Conservation (phyloP, 1,140 invertebrate species). For the Heliconius eleuchia region DNA sequence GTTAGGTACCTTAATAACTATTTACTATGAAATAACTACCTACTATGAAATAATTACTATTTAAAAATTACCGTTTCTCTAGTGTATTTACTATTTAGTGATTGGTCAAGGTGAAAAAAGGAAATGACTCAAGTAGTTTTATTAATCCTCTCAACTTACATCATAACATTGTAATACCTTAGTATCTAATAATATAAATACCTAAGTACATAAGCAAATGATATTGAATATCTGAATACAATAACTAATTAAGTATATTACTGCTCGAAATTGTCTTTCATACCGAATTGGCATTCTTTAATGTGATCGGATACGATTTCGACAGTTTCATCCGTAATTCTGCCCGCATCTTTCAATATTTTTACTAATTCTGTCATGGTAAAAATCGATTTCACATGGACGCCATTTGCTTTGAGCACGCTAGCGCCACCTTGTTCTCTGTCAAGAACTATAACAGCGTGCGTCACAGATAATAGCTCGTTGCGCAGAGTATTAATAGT, state of each 20-base stretch:
- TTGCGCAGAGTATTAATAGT: slow-evolving; percentile 88
- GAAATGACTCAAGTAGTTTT: neutral
- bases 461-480: slow-evolving; percentile 87
- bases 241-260: neutral
- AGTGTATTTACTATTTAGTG: too few relatives aligned
- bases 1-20: too few relatives aligned
- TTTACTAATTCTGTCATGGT: slow-evolving; percentile 86
- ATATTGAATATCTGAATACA: neutral
- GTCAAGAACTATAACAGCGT: slow-evolving; percentile 94
- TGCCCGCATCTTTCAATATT: slow-evolving; percentile 84
- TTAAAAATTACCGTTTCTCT: too few relatives aligned
- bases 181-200: slow-evolving; percentile 9
- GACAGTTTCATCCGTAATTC: slow-evolving; percentile 83
- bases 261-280: slow-evolving; percentile 42
- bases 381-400: slow-evolving; percentile 87
- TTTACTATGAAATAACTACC: too few relatives aligned
- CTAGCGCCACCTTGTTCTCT: slow-evolving; percentile 93
- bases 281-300: slow-evolving; percentile 68
- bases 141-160: slow-evolving; percentile 10
- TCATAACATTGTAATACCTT: slow-evolving; percentile 1
- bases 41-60: too few relatives aligned
- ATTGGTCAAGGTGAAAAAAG: neutral
- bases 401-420: slow-evolving; percentile 87
- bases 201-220: slow-evolving; percentile 16
- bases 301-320: slow-evolving; percentile 86